Evolutionary conservation across 1,140 invertebrate species (phyloP).

Genomic region (Zaprionus kolodkinae): DNA sequence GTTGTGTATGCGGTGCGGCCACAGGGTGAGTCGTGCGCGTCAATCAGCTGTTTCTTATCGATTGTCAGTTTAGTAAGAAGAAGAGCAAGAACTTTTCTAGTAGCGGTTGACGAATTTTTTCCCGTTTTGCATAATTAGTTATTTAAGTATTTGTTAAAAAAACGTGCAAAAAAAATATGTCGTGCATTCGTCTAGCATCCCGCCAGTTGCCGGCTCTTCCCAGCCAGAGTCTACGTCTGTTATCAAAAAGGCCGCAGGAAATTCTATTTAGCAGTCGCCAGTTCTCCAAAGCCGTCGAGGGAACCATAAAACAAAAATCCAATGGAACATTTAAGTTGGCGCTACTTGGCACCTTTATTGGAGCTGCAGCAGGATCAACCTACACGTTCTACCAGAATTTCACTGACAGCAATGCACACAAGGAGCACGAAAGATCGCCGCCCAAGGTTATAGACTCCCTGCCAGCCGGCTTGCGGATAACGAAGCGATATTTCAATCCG

Average conservation of each 20-base stretch:
- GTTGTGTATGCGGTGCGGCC: constrained; percentile 43
- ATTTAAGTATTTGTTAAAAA: constrained; percentile 38
- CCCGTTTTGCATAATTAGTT: constrained; percentile 66
- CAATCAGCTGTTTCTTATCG: constrained; percentile 22
- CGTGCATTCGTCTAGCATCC: constrained; percentile 54
- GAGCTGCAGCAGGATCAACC: constrained; percentile 83
- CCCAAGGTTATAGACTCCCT: constrained; percentile 85
- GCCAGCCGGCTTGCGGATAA: constrained; percentile 83
- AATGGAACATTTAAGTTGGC: constrained; percentile 84
- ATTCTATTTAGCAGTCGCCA: constrained; percentile 43
- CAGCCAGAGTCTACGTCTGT: constrained; percentile 26
- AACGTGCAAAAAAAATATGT: constrained; percentile 47
- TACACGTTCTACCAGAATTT: constrained; percentile 72
- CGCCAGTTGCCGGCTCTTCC: constrained; percentile 17
- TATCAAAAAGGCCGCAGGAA: constrained; percentile 19
- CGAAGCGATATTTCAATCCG: constrained; percentile 87
- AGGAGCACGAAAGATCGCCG: constrained; percentile 75
- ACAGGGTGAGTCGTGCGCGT: constrained; percentile 15
- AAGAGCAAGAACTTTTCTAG: constrained; percentile 43
- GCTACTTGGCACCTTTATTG: constrained; percentile 85
- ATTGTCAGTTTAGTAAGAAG: constrained; percentile 13
- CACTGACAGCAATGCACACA: constrained; percentile 66
- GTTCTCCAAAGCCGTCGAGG: constrained; percentile 34
- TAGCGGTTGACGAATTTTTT: constrained; percentile 31
- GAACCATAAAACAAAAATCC: constrained; percentile 33